Base-by-base conservation (phyloP, 92 coral and sea anemone species). In the Phymanthus crucifer region DNA sequence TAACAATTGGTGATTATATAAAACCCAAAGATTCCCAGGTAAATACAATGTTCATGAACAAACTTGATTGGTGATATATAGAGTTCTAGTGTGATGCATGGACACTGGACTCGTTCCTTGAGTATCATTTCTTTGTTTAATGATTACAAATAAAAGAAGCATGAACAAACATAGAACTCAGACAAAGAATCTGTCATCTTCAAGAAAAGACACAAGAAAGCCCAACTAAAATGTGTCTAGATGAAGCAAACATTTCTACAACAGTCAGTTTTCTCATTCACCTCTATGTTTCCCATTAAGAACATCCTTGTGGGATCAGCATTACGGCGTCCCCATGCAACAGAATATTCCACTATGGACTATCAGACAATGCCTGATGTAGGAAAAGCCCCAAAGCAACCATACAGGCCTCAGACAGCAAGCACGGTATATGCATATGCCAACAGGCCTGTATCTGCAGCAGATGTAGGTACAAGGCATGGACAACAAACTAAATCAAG, bases 271-370 rank as follows among this genome's bases (percentile, higher is more conserved):
- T 26, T 57, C 66, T 23, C 68, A 4, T 29, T 2, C 8, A 9
- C 27, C 1, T 61, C 21, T 17, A 6, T 6, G 27, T 29, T 31
- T 61, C 3, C 32, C 68, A 34, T 69, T 32, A 33, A 18, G 14
- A 29, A 87, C 71, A 95, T 95, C 76, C 75, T 95, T 71, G 92
- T 95, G 14, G 93, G 98, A 24, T 96, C 99, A 75, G 98, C 99
- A 13, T 82, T 96, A 35, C 93, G 99, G 24, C 92, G 99, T 50
- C 99, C 99, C 61, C 99, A 96, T 91, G 99, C 99, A 6, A 84
- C 93, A 32, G 87, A 76, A 11, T 96, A 79, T 72, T 93, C 99
- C 0, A 94, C 93, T 16, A 83, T 96, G 74, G 99, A 96, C 66
- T 95, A 91, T 76, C 99, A 95, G 83, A 91, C 91, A 52, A 88